phyloP scores from a whole-genome alignment of 2,113 vertebrate species.

The Ellobius talpinus region DNA sequence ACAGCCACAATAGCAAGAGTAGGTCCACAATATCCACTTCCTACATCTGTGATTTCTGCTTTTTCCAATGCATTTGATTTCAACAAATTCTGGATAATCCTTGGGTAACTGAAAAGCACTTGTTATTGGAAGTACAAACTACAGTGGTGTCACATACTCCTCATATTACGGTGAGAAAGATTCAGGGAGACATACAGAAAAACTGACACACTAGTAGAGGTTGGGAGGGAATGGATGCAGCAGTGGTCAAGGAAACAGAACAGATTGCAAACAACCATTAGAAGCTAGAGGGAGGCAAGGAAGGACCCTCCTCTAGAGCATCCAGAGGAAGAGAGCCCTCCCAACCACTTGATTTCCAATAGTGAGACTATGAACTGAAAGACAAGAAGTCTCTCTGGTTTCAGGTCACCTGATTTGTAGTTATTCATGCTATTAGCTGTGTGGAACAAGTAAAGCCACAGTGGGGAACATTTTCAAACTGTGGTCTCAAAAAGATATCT shows the following conservation, averaged over 20 bases:
- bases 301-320: rapidly evolving
- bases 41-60: neutral
- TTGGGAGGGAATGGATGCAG: no score
- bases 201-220: neutral
- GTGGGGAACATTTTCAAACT: neutral
- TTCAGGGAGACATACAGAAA: neutral
- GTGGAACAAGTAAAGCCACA: neutral
- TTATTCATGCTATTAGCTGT: neutral
- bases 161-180: neutral
- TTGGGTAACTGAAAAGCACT: neutral
- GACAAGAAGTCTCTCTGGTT: neutral
- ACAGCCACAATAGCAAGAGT: neutral
- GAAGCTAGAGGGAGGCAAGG: neutral
- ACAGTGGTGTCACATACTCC: no score
- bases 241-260: neutral
- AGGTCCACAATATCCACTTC: rapidly evolving
- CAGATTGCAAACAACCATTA: no score
- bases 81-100: neutral
- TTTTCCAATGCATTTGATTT: neutral
- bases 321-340: neutral
- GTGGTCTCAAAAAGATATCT: neutral
- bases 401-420: neutral
- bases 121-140: neutral
- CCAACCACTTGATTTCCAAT: neutral
- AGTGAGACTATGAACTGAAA: neutral